Percentiles rank a stretch among this genome's conserved stretches.
Conservation (phyloP, 2,797 vertebrate species). For the Cossypha caffra region DNA sequence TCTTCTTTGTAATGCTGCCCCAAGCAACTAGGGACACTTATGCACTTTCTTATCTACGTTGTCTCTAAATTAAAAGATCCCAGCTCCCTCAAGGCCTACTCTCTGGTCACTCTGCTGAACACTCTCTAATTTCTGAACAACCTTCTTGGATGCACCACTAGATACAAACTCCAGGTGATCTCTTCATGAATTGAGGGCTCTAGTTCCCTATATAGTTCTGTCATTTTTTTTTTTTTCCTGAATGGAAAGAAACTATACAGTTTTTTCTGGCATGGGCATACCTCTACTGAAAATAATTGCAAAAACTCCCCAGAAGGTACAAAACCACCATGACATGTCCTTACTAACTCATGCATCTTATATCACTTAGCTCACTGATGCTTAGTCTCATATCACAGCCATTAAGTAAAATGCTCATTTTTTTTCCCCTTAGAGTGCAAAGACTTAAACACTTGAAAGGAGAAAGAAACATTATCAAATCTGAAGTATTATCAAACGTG, state of each 20-base stretch:
- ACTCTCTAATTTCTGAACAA: not conserved
- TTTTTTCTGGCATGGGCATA: not conserved
- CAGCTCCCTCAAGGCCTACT: not conserved
- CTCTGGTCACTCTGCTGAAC: not conserved
- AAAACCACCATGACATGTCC: not conserved
- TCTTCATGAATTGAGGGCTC: not conserved
- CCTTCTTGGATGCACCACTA: not conserved
- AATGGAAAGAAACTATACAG: not conserved
- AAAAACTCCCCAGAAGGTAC: not conserved
- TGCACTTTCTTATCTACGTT: not conserved
- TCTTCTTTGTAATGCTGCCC: not conserved
- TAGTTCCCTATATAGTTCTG: not conserved
- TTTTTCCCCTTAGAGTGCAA: not conserved
- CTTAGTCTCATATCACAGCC: not conserved
- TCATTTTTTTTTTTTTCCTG: not conserved
- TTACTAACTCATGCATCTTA: not conserved
- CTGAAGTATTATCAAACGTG: not conserved
- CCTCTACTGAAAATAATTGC: not conserved
- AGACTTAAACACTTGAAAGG: not conserved
- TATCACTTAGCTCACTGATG: not conserved
- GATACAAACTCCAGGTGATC: not conserved
- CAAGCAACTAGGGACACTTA: not conserved
- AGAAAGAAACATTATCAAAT: not conserved
- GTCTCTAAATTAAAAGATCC: not conserved
- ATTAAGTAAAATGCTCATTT: not conserved